These are phyloP conservation scores for Gavia stellata DNA, from an alignment of 2,113 vertebrate genomes.

Conservation along the genomic window DNA sequence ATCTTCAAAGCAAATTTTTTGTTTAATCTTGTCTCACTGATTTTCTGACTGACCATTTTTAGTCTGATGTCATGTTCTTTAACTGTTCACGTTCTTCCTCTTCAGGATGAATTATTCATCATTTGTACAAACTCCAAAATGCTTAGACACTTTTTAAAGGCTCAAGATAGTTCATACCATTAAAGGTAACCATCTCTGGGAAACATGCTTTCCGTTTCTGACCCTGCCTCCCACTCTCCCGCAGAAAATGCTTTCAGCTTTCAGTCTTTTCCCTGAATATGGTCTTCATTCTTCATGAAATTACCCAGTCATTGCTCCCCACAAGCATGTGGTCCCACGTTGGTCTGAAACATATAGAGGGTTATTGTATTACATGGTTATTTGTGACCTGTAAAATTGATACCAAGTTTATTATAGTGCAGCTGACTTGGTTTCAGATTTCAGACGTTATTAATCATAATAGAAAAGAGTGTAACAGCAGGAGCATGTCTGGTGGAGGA, in stretches of 20 bases:
- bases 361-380: slow-evolving; percentile 69
- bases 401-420: slow-evolving; percentile 64
- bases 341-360: slow-evolving; percentile 44
- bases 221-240: background rate
- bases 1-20: background rate
- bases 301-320: slow-evolving; percentile 26
- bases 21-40: background rate
- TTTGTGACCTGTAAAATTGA: slow-evolving; percentile 71
- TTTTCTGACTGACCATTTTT: background rate
- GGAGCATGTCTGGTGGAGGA: slow-evolving; percentile 30
- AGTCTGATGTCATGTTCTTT: background rate
- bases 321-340: slow-evolving; percentile 1
- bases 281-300: slow-evolving; percentile 29
- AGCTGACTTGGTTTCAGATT: slow-evolving; percentile 63
- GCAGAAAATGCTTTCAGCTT: slow-evolving; percentile 1
- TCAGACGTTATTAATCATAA: slow-evolving; percentile 65
- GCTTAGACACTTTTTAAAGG: background rate
- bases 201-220: background rate
- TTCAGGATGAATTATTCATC: slow-evolving; percentile 10
- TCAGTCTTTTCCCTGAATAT: background rate
- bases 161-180: background rate
- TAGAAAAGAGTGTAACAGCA: slow-evolving; percentile 38
- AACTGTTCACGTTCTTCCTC: background rate
- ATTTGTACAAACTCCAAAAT: background rate
- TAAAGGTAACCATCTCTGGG: background rate